Conservation (phyloP, 2,113 vertebrate genomes). For the Macrotis lagotis region DNA sequence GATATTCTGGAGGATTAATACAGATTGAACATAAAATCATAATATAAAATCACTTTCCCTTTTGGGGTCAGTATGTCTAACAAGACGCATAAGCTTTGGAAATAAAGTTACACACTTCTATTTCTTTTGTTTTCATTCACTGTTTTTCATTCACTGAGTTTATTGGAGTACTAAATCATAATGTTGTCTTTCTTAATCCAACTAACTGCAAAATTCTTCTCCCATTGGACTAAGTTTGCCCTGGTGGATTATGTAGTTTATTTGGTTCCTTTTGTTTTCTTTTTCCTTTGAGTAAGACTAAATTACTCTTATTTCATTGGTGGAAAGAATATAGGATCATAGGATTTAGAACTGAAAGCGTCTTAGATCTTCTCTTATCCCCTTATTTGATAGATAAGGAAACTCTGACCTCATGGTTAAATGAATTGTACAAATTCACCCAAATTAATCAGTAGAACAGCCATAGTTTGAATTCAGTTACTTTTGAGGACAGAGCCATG, state of each 20-base stretch:
- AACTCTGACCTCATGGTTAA: background rate
- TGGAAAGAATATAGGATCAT: background rate
- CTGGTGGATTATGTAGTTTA: slow-evolving; percentile 14
- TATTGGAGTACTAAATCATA: slow-evolving; percentile 13
- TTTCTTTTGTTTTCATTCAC: slow-evolving; percentile 18
- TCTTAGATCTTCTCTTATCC: background rate
- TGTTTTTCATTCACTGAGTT: background rate
- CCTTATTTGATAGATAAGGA: background rate
- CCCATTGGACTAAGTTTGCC: slow-evolving; percentile 9
- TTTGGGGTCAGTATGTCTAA: background rate
- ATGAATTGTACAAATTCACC: background rate
- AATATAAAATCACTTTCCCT: background rate
- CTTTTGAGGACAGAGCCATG: background rate
- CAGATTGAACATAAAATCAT: background rate
- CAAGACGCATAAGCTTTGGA: background rate
- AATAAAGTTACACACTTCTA: slow-evolving; percentile 1
- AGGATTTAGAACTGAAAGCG: background rate
- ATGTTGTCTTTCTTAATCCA: background rate
- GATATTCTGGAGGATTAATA: background rate
- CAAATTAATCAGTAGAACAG: background rate
- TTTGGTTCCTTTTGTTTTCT: slow-evolving; percentile 18
- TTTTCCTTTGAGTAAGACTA: slow-evolving; percentile 33
- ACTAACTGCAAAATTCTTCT: slow-evolving; percentile 10
- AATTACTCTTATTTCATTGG: slow-evolving; percentile 32
- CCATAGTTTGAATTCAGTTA: background rate